phyloP scores from a whole-genome alignment of 2,888 invertebrate species.

The Dendrolimus houi region DNA sequence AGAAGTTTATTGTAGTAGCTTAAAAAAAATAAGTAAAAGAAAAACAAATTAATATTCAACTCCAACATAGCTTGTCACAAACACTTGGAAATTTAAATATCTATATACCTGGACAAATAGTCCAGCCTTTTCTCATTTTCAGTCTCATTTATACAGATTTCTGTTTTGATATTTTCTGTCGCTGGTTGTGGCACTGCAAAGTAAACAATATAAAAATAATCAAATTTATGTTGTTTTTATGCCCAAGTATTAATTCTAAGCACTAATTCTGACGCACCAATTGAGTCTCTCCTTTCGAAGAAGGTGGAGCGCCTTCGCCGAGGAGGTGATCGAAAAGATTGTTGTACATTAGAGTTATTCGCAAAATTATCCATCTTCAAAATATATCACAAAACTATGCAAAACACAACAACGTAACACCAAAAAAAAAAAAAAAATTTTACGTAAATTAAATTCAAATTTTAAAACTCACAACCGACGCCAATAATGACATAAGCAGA shows the following conservation, averaged over 20 bases:
- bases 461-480: slow-evolving; percentile 20
- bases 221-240: background rate
- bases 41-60: background rate
- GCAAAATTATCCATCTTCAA: slow-evolving; percentile 46
- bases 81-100: background rate
- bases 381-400: slow-evolving; percentile 6
- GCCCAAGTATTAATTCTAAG: background rate
- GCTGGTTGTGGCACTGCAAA: slow-evolving; percentile 42
- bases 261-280: slow-evolving; percentile 41
- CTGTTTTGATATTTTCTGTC: slow-evolving; percentile 28
- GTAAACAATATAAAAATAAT: slow-evolving; percentile 4
- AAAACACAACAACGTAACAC: slow-evolving; percentile 5
- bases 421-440: slow-evolving; percentile 16
- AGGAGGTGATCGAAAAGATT: slow-evolving; percentile 54
- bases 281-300: slow-evolving; percentile 58
- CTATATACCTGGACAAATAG: slow-evolving; percentile 34
- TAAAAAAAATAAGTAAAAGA: slow-evolving; percentile 9
- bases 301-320: slow-evolving; percentile 61
- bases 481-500: slow-evolving; percentile 1
- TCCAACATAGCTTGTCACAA: background rate
- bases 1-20: slow-evolving; percentile 51
- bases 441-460: slow-evolving; percentile 11
- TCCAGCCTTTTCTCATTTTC: slow-evolving; percentile 29
- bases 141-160: slow-evolving; percentile 17
- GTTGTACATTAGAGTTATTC: slow-evolving; percentile 36